Evolutionary conservation across 2,797 vertebrate species (phyloP), one percentile per base, ranked within the genome.

Genomic region (Anisognathus igniventris): DNA sequence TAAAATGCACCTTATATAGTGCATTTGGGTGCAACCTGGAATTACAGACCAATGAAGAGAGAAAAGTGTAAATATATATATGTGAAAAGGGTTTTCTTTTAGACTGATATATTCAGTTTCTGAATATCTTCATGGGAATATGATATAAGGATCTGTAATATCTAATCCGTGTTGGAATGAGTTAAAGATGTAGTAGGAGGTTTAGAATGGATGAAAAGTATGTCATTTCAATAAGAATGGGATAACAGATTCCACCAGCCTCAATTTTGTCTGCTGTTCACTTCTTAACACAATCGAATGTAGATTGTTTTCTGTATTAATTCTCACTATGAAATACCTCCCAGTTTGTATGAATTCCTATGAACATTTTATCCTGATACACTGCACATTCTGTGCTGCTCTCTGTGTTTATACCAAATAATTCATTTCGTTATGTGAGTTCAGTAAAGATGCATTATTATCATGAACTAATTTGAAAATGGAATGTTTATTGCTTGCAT

Each of bases 401-500:
- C 14, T 33, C 50, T 61, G 12, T 67, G 28, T 93, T 94, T 77
- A 74, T 71, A 77, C 2, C 3, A 17, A 85, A 79, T 61, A 12
- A 37, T 89, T 79, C 31, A 45, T 80, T 89, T 90, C 67, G 23
- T 65, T 79, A 53, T 64, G 19, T 44, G 40, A 77, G 9, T 68
- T 70, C 51, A 74, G 35, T 47, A 72, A 81, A 62, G 68, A 88
- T 45, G 19, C 35, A 57, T 77, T 77, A 65, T 89, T 96, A 80
- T 58, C 2, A 11, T 65, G 35, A 89, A 77, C 60, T 91, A 93
- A 95, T 95, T 86, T 91, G 61, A 83, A 95, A 96, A 91, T 80
- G 53, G 30, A 44, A 37, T 85, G 58, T 74, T 93, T 94, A 92
- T 91, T 91, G 39, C 23, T 92, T 75, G 15, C 47, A 80, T 88